These are phyloP conservation scores for Lycaena phlaeas DNA, from an alignment of 2,888 invertebrate genomes.

Conservation along the genomic window DNA sequence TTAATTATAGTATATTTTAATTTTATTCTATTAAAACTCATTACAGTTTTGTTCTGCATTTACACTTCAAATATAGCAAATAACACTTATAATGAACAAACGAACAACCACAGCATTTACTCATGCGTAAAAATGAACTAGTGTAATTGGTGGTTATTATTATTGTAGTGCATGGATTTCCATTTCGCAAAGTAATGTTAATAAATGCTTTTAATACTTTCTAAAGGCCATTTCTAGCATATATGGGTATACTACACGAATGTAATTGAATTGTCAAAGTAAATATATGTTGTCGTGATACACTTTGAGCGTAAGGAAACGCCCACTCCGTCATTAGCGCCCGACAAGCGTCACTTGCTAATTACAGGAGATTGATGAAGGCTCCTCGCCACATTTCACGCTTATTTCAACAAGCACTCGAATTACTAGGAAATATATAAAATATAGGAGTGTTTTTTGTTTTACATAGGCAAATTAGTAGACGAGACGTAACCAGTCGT, in stretches of 20 bases:
- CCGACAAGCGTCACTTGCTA: slow-evolving; percentile 47
- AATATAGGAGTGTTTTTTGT: too few species aligned
- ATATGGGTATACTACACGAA: background rate
- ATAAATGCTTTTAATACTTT: slow-evolving; percentile 8
- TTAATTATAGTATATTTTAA: too few species aligned
- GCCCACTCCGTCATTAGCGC: slow-evolving; percentile 42
- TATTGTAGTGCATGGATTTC: background rate
- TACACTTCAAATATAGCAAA: background rate
- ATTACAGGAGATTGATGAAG: slow-evolving; percentile 62
- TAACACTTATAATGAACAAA: too few species aligned
- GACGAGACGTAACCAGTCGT: too few species aligned
- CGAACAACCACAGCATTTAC: background rate
- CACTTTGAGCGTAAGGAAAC: slow-evolving; percentile 11
- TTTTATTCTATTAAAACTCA: background rate
- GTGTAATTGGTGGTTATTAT: background rate
- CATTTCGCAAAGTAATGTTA: slow-evolving; percentile 11
- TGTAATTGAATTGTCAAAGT: slow-evolving; percentile 10
- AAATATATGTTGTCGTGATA: slow-evolving; percentile 10
- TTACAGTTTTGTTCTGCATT: background rate
- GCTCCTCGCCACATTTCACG: slow-evolving; percentile 31
- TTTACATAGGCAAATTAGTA: too few species aligned
- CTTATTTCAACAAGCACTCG: too few species aligned
- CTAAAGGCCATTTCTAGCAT: slow-evolving; percentile 1
- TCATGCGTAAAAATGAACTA: slow-evolving; percentile 5
- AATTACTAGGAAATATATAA: too few species aligned